Percentiles rank a stretch among this genome's conserved stretches.
phyloP scores from a whole-genome alignment of 2,888 invertebrate species.

The Cepaea hortensis region DNA sequence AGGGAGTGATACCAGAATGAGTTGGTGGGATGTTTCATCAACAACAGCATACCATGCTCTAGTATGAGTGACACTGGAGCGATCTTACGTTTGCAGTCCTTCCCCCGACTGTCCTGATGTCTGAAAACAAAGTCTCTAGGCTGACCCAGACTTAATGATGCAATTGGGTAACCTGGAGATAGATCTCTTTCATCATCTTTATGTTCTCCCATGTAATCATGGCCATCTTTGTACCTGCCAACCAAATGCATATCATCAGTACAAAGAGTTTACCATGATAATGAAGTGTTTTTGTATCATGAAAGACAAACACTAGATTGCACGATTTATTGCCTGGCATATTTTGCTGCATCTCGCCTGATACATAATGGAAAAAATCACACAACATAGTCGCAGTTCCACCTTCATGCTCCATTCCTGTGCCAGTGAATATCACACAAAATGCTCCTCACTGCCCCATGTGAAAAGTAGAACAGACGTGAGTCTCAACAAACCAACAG shows the following conservation, averaged over 20 bases:
- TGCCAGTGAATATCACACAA: no score
- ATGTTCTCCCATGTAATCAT: conserved; percentile 85
- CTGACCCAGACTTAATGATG: conserved; percentile 83
- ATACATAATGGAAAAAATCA: no score
- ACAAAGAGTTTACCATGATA: no score
- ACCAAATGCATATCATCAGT: neutral
- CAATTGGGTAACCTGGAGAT: conserved; percentile 81
- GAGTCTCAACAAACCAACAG: no score
- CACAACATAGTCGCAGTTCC: no score
- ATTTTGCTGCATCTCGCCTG: no score
- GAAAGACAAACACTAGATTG: no score
- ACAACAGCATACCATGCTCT: conserved; percentile 82
- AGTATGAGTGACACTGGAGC: conserved; percentile 79
- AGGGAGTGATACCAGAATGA: conserved; percentile 84
- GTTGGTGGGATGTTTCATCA: conserved; percentile 86
- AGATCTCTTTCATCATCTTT: conserved; percentile 84
- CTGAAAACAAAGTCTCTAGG: conserved; percentile 82
- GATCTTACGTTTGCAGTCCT: conserved; percentile 73
- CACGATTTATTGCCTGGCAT: no score
- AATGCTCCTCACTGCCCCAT: no score
- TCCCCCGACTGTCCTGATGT: conserved; percentile 77
- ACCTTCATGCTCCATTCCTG: no score
- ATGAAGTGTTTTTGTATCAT: no score
- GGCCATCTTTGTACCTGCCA: conserved; percentile 82
- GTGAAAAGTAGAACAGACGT: no score